A percentile compares a stretch with the other conserved stretches of the same genome.
Evolutionary conservation across 2,888 invertebrate species (phyloP).

Genomic region (Xylota segnis): DNA sequence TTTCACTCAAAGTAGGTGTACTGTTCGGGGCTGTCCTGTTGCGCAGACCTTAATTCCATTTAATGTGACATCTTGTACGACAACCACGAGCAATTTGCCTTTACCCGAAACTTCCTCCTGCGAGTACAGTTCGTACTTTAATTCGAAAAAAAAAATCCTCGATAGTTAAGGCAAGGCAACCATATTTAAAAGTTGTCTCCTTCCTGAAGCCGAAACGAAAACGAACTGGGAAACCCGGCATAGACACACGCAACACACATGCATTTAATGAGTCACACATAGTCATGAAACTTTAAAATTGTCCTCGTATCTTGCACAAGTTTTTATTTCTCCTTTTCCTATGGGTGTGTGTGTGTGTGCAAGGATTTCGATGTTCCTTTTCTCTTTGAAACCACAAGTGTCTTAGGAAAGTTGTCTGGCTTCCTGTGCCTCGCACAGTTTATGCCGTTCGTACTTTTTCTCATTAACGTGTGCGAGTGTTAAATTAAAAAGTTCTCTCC

Average conservation of each 20-base stretch:
- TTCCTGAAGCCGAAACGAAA: neutral
- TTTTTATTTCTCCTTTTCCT: neutral
- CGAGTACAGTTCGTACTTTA: constrained; percentile 26
- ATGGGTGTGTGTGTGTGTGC: constrained; percentile 4
- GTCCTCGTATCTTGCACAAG: constrained; percentile 23
- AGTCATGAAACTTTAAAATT: constrained; percentile 62
- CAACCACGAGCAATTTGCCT: constrained; percentile 22
- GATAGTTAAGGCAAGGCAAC: constrained; percentile 36
- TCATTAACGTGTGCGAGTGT: constrained; percentile 52
- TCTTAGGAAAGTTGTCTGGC: constrained; percentile 43
- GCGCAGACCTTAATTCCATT: constrained; percentile 9
- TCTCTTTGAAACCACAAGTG: constrained; percentile 48
- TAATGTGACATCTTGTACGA: constrained; percentile 39
- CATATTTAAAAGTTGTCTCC: constrained; percentile 46
- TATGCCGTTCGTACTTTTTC: constrained; percentile 32
- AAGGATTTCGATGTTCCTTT: constrained; percentile 11
- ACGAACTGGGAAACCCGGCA: constrained; percentile 38
- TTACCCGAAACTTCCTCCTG: constrained; percentile 13
- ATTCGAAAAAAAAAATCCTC: constrained; percentile 48
- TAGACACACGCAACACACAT: constrained; percentile 26
- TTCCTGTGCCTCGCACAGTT: constrained; percentile 41
- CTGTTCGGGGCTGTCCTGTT: neutral
- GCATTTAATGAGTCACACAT: constrained; percentile 59
- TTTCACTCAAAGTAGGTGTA: neutral
- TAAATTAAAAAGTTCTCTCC: constrained; percentile 59